phyloP scores from a whole-genome alignment of 2,888 invertebrate species.

The Drosophila borealis region DNA sequence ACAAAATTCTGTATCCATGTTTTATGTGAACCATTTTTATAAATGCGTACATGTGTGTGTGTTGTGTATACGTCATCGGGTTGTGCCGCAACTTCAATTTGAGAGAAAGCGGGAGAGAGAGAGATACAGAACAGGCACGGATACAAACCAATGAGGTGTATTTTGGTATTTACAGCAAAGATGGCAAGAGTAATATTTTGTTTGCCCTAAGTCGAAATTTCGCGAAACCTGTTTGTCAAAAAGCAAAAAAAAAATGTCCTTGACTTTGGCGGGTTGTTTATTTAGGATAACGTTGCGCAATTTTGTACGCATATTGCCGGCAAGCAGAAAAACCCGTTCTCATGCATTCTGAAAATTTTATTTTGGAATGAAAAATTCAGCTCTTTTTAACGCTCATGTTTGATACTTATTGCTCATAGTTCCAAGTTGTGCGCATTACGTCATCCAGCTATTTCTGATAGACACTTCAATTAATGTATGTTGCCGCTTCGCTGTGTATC shows the following conservation, averaged over 20 bases:
- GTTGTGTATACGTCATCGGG: conserved; percentile 72
- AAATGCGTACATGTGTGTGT: conserved; percentile 39
- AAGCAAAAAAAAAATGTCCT: conserved; percentile 61
- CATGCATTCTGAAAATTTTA: not conserved
- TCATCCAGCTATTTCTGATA: conserved; percentile 82
- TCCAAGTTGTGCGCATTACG: conserved; percentile 73
- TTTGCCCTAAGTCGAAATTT: conserved; percentile 19
- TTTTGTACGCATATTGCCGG: conserved; percentile 34
- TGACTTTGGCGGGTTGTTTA: conserved; percentile 55
- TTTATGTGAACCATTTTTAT: conserved; percentile 55
- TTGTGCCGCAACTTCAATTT: conserved; percentile 72
- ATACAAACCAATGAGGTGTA: conserved; percentile 21
- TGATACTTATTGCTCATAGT: conserved; percentile 64
- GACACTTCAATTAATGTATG: conserved; percentile 77
- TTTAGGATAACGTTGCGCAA: conserved; percentile 28
- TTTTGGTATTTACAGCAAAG: conserved; percentile 40
- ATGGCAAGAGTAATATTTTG: conserved; percentile 21
- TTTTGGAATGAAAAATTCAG: not conserved
- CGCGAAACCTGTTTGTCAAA: conserved; percentile 37
- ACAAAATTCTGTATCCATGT: conserved; percentile 51
- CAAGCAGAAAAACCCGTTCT: not conserved
- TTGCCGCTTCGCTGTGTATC: conserved; percentile 19
- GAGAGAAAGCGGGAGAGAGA: conserved; percentile 63
- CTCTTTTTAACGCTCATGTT: conserved; percentile 1
- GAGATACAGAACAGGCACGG: conserved; percentile 17